Evolutionary conservation across 2,888 invertebrate species (phyloP).

Genomic region (Yponomeuta cagnagella): DNA sequence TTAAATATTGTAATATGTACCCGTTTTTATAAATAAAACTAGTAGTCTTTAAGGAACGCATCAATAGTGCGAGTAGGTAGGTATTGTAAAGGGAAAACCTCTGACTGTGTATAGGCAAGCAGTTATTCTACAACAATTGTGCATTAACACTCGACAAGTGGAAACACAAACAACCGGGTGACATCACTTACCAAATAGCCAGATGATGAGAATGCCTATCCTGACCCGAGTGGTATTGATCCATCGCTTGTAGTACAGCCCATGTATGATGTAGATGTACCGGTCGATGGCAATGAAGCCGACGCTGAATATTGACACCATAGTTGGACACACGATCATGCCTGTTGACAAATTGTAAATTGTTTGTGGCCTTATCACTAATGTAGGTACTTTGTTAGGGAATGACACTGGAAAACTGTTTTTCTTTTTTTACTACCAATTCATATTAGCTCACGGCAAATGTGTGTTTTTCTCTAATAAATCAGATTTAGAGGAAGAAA

Average conservation of each 20-base stretch:
- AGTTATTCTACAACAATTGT: not conserved
- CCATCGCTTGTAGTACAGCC: constrained; percentile 78
- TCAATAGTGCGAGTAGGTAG: not conserved
- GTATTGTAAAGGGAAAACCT: too few relatives aligned
- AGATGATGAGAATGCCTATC: constrained; percentile 69
- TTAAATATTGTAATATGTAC: too few relatives aligned
- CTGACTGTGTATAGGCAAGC: too few relatives aligned
- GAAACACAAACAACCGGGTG: not conserved
- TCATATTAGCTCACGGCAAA: too few relatives aligned
- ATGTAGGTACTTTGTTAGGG: not conserved
- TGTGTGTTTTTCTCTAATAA: too few relatives aligned
- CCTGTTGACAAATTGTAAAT: constrained; percentile 45
- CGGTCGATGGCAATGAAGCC: constrained; percentile 79
- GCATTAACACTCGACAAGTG: not conserved
- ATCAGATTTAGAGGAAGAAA: too few relatives aligned
- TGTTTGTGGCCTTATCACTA: not conserved
- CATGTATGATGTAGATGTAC: constrained; percentile 79
- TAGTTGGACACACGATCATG: constrained; percentile 77
- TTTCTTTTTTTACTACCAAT: too few relatives aligned
- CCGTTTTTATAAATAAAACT: too few relatives aligned
- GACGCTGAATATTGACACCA: constrained; percentile 79
- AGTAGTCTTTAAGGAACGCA: too few relatives aligned
- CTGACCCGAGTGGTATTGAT: constrained; percentile 75
- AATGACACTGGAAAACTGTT: too few relatives aligned
- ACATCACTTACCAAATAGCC: constrained; percentile 69